A percentile compares a stretch with the other conserved stretches of the same genome.
Conservation (phyloP, 1,140 invertebrate species). For the Ectropis grisescens region DNA sequence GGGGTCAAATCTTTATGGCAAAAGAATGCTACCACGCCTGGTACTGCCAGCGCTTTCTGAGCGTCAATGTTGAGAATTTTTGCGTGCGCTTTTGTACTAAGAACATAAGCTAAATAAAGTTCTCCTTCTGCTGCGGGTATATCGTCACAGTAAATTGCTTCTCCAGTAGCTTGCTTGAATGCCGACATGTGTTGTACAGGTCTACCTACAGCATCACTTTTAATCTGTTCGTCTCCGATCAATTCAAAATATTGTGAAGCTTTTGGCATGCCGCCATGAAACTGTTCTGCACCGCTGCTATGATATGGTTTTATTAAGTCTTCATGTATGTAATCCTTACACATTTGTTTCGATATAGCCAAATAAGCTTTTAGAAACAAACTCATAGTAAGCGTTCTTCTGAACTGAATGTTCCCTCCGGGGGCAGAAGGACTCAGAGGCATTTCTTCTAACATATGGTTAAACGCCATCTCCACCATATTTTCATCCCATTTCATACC, state of each 20-base stretch:
- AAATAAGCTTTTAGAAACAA: slow-evolving; percentile 94
- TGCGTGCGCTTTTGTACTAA: slow-evolving; percentile 87
- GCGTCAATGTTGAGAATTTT: slow-evolving; percentile 83
- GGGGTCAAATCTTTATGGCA: slow-evolving; percentile 80
- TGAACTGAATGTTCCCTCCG: slow-evolving; percentile 91
- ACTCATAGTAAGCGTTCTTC: slow-evolving; percentile 84
- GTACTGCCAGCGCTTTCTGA: slow-evolving; percentile 76
- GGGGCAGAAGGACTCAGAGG: slow-evolving; percentile 85
- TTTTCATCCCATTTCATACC: slow-evolving; percentile 82
- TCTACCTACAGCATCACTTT: slow-evolving; percentile 83
- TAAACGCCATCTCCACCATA: slow-evolving; percentile 78
- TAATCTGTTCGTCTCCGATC: slow-evolving; percentile 74
- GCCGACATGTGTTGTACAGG: slow-evolving; percentile 88
- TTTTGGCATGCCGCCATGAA: slow-evolving; percentile 75
- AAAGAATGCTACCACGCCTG: slow-evolving; percentile 85
- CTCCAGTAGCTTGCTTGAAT: slow-evolving; percentile 91
- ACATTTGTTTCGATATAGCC: slow-evolving; percentile 75
- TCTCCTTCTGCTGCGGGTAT: slow-evolving; percentile 83
- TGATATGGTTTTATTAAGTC: slow-evolving; percentile 60
- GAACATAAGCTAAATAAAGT: slow-evolving; percentile 83
- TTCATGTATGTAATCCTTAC: slow-evolving; percentile 54
- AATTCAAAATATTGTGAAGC: slow-evolving; percentile 89
- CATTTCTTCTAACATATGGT: slow-evolving; percentile 80
- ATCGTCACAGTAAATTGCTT: slow-evolving; percentile 94
- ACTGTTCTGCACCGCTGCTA: slow-evolving; percentile 73